phyloP scores from a whole-genome alignment of 2,888 invertebrate species.

The Sceliomorpha sp. region DNA sequence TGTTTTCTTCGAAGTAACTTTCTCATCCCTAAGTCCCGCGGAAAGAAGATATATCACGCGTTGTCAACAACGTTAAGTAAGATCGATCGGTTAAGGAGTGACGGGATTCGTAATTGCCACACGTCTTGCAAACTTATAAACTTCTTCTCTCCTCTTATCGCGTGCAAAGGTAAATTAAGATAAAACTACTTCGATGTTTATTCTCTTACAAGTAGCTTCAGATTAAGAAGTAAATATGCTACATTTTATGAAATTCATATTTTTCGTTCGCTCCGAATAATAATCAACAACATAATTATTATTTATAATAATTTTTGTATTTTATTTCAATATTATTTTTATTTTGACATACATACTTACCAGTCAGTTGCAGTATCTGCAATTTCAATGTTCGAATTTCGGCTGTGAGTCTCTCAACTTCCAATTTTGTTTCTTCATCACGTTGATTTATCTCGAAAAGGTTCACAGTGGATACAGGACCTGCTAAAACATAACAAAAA shows the following conservation, averaged over 20 bases:
- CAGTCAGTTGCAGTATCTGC: conserved; percentile 83
- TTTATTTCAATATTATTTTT: too few relatives aligned
- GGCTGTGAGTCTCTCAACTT: conserved; percentile 84
- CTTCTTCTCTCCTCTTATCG: conserved; percentile 27
- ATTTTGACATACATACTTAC: conserved; percentile 70
- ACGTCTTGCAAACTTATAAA: conserved; percentile 33
- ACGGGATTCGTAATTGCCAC: conserved; percentile 50
- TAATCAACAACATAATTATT: too few relatives aligned
- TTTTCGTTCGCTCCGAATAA: too few relatives aligned
- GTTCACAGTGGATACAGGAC: conserved; percentile 73
- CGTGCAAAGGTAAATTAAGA: conserved; percentile 38
- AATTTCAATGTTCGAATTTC: conserved; percentile 84
- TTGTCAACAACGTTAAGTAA: conserved; percentile 58
- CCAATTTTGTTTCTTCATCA: conserved; percentile 84
- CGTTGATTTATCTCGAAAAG: conserved; percentile 82
- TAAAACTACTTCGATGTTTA: conserved; percentile 27
- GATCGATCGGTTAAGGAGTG: conserved; percentile 58
- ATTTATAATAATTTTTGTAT: too few relatives aligned
- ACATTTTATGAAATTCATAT: too few relatives aligned
- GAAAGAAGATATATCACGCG: conserved; percentile 55
- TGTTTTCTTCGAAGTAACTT: conserved; percentile 37
- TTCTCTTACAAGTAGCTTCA: conserved; percentile 7
- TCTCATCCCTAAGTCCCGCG: conserved; percentile 13
- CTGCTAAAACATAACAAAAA: conserved; percentile 51
- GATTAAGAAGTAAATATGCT: too few relatives aligned